These are phyloP conservation scores for Mesodorylaimus sp. DNA, from an alignment of 2,888 invertebrate genomes.

Conservation along the genomic window DNA sequence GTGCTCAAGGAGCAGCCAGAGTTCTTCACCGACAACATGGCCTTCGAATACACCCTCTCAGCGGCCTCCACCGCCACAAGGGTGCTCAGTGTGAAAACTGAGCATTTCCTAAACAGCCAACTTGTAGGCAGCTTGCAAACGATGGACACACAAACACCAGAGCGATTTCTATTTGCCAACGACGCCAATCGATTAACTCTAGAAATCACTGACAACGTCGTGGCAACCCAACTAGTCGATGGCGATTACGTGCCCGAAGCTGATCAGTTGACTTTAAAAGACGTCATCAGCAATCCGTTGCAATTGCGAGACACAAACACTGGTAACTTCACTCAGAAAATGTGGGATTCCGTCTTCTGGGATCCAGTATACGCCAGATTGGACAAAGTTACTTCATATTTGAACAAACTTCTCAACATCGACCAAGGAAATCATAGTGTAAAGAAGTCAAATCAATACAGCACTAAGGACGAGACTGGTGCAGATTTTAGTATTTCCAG, in stretches of 20 bases:
- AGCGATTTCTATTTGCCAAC: neutral
- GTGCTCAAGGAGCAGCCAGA: neutral
- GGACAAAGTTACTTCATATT: neutral
- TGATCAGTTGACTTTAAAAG: constrained; percentile 1
- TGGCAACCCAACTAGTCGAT: neutral
- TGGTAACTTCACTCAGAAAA: neutral
- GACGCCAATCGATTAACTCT: neutral
- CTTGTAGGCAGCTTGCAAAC: neutral
- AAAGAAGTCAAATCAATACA: neutral
- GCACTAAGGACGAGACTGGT: neutral
- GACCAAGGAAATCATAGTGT: constrained; percentile 2
- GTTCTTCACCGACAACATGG: neutral
- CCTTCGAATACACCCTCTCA: neutral
- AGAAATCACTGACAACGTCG: neutral
- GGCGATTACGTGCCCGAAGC: constrained; percentile 3
- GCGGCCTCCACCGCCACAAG: neutral
- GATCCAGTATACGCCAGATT: neutral
- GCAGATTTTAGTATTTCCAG: neutral
- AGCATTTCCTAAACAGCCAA: neutral
- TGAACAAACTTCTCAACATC: neutral
- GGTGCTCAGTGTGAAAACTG: neutral
- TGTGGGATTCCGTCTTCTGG: constrained; percentile 7
- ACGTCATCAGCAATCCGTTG: neutral
- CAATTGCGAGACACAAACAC: neutral
- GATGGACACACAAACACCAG: neutral